phyloP scores from a whole-genome alignment of 2,888 invertebrate genomes.

The Chalcosyrphus nemorum region DNA sequence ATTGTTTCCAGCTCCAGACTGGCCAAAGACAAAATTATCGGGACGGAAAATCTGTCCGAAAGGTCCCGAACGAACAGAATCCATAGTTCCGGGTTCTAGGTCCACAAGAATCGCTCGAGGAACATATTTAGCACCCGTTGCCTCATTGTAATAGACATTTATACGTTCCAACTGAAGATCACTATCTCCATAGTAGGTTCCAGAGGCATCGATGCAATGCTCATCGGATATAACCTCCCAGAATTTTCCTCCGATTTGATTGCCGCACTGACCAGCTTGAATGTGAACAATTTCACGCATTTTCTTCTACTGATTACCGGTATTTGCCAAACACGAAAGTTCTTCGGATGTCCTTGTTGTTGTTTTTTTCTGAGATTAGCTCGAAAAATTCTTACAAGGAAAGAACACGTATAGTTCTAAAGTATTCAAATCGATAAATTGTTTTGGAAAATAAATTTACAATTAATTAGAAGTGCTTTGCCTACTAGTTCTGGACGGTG shows the following conservation, averaged over 20 bases:
- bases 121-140: slow-evolving; percentile 96
- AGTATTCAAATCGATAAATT: slow-evolving; percentile 14
- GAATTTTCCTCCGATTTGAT: slow-evolving; percentile 98
- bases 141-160: slow-evolving; percentile 98
- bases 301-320: slow-evolving; percentile 79
- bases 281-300: slow-evolving; percentile 99
- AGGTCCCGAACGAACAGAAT: slow-evolving; percentile 96
- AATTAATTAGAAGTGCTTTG: slow-evolving; percentile 6
- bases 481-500: not conserved
- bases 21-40: slow-evolving; percentile 97
- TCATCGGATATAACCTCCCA: slow-evolving; percentile 98
- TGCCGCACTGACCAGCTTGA: slow-evolving; percentile 97
- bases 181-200: slow-evolving; percentile 94
- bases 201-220: slow-evolving; percentile 96
- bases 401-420: slow-evolving; percentile 30
- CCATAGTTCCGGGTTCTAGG: slow-evolving; percentile 98
- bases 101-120: slow-evolving; percentile 97
- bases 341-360: not conserved
- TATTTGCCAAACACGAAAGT: slow-evolving; percentile 7
- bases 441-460: slow-evolving; percentile 12
- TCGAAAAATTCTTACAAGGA: slow-evolving; percentile 3
- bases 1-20: slow-evolving; percentile 92
- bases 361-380: slow-evolving; percentile 10
- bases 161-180: slow-evolving; percentile 97
- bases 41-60: slow-evolving; percentile 97